Evolutionary conservation across 2,888 invertebrate species (phyloP), one percentile per base, ranked within the genome.

Genomic region (Xylota segnis): DNA sequence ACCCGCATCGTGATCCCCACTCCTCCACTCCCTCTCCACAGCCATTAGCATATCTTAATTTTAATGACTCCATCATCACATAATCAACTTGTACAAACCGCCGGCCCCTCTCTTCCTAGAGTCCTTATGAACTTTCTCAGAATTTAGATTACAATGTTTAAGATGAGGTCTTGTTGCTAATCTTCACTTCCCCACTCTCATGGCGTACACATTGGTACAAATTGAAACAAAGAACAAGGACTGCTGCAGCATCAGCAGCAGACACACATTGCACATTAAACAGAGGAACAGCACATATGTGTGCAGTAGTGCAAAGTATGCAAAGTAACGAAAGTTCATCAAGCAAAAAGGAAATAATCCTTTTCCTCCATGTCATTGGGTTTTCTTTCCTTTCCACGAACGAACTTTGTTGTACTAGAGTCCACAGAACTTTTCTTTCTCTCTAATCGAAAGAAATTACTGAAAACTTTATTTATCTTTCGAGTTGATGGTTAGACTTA

Each of bases 381-480:
- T 74, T 61, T 68, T 32, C 45, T 29, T 32, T 32, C 45, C 18
- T 32, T 27, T 40, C 2, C 7, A 27, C 32, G 3, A 32, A 47
- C 12, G 40, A 68, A 65, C 59, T 86, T 56, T 61, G 75, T 54
- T 66, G 76, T 68, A 18, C 23, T 3, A 54, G 66, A 72, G 84
- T 79, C 54, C 65, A 84, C 70, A 79, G 43, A 77, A 72, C 63
- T 77, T 76, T 23, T 23, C 23, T 23, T n/a, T 71, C 29, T 6
- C 50, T 72, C 82, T 86, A 76, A 86, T 86, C 86, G 82, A 86
- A 81, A 79, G 84, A 82, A 86, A 77, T 86, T 82, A 82, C 81
- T 50, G 68, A 82, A 84, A 86, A 82, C 72, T 82, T 86, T 86
- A 82, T 82, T 86, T 86, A 77, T 82, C 76, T 76, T 61, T 6